Conservation (phyloP, 2,888 invertebrate species). For the Halictus ligatus region DNA sequence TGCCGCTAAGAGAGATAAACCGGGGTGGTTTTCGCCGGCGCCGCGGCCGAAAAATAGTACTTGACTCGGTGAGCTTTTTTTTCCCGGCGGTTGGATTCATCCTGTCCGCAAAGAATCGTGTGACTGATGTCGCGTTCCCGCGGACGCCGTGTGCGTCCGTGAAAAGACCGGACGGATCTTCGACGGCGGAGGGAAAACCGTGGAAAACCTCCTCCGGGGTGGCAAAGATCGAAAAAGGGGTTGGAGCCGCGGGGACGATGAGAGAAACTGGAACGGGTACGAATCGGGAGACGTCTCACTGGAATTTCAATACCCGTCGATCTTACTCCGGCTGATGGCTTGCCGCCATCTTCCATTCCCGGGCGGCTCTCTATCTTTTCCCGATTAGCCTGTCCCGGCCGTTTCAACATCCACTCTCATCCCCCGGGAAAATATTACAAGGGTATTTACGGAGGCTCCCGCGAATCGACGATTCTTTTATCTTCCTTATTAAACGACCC, state of each 20-base stretch:
- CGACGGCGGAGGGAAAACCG: slow-evolving; percentile 1
- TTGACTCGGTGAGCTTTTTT: slow-evolving; percentile 24
- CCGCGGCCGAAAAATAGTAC: slow-evolving; percentile 27
- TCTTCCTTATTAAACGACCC: slow-evolving; percentile 54
- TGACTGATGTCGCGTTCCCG: slow-evolving; percentile 21
- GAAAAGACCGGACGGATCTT: background rate
- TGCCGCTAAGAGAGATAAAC: slow-evolving; percentile 55
- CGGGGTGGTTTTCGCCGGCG: slow-evolving; percentile 22
- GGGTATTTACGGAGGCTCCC: slow-evolving; percentile 58
- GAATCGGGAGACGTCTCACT: slow-evolving; percentile 32
- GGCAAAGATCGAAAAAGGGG: background rate
- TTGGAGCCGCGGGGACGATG: background rate
- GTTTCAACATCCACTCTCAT: background rate
- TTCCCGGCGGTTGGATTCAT: slow-evolving; percentile 36
- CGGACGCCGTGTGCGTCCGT: background rate
- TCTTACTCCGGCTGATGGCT: slow-evolving; percentile 51
- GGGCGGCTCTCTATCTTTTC: slow-evolving; percentile 33
- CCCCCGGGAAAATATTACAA: slow-evolving; percentile 60
- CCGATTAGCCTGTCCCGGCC: slow-evolving; percentile 48
- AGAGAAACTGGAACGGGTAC: background rate
- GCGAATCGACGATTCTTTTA: slow-evolving; percentile 62
- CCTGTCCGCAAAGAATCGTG: slow-evolving; percentile 35
- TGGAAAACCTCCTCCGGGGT: background rate
- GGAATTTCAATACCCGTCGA: slow-evolving; percentile 74
- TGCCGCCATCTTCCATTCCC: background rate